These are phyloP conservation scores for Drosophila pegasa DNA, from an alignment of 2,888 invertebrate genomes.

Conservation along the genomic window DNA sequence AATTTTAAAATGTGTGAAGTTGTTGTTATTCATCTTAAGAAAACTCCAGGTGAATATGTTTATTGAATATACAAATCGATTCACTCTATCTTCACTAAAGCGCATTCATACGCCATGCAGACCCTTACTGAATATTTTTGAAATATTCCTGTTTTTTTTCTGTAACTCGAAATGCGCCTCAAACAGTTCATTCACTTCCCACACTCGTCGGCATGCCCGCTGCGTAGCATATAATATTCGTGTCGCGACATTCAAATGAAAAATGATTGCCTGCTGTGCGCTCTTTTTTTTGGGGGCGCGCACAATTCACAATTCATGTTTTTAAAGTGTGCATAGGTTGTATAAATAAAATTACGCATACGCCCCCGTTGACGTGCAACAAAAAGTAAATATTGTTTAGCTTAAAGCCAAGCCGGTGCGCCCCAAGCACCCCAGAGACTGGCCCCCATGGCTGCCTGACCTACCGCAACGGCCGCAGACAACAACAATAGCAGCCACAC, in stretches of 20 bases:
- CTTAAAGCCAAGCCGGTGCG: constrained; percentile 28
- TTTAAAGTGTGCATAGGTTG: constrained; percentile 45
- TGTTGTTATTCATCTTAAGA: background rate
- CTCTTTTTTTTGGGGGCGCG: constrained; percentile 26
- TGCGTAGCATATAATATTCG: constrained; percentile 18
- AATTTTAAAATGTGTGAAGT: no score
- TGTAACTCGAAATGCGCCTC: constrained; percentile 18
- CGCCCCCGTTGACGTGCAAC: constrained; percentile 31
- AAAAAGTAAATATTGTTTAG: constrained; percentile 23
- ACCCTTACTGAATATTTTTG: background rate
- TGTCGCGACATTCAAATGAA: constrained; percentile 65
- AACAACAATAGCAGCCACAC: constrained; percentile 23
- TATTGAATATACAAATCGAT: background rate
- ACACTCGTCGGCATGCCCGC: background rate
- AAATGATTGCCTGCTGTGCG: constrained; percentile 61
- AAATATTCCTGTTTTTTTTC: constrained; percentile 14
- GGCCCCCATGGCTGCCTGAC: constrained; percentile 42
- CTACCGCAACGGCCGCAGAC: constrained; percentile 51
- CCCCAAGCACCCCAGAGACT: constrained; percentile 13
- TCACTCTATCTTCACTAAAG: background rate
- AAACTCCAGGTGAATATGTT: background rate
- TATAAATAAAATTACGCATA: constrained; percentile 59
- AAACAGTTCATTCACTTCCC: constrained; percentile 9
- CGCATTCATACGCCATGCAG: constrained; percentile 4
- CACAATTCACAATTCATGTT: constrained; percentile 32